Evolutionary conservation across 1,140 invertebrate genomes (phyloP), one percentile per base, ranked within the genome.

Genomic region (Trypoxylus dichotomus): DNA sequence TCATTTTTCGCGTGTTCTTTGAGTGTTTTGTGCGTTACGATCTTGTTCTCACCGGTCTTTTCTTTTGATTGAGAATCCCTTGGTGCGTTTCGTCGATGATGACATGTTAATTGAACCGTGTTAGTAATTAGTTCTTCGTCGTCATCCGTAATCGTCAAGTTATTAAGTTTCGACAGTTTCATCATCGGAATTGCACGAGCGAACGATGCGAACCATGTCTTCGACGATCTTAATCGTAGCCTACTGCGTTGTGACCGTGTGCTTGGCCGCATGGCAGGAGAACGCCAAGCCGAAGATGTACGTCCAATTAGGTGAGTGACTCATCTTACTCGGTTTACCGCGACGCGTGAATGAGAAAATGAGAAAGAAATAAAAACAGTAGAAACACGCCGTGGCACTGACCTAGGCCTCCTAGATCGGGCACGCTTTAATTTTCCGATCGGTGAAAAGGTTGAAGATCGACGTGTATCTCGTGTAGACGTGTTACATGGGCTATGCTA

Each of bases 221-320:
- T 68, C 27, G 21, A 11, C 24, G 11, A 15, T 24, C 24, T 21
- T 75, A 32, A 43, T 76, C 32, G 74, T 76, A 24, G 74, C 47
- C 43, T 76, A 79, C 74, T 82, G 84, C 68, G 79, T 76, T 42
- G 32, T 83, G 11, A 73, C 79, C 68, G 79, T 71, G 81, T 83
- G 82, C 79, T 77, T 81, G 76, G 83, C 81, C 27, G 91, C 92
- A 81, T 94, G 93, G 94, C 94, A 95, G 91, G 93, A 94, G 87
- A 95, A 95, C 87, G 91, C 94, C 86, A 90, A 93, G 88, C 93
- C 94, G 82, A 95, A 94, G 91, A 93, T 94, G 90, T 94, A 93
- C 90, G 93, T 94, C 85, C 92, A 94, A 90, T 90, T 94, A 91
- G 94, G 94, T 95, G 86, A 92, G 93, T 92, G 21, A 29, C 29